A percentile compares a stretch with the other conserved stretches of the same genome.
These are phyloP conservation scores for Rhogogaster chlorosoma DNA, from an alignment of 2,888 invertebrate species.

Conservation along the genomic window DNA sequence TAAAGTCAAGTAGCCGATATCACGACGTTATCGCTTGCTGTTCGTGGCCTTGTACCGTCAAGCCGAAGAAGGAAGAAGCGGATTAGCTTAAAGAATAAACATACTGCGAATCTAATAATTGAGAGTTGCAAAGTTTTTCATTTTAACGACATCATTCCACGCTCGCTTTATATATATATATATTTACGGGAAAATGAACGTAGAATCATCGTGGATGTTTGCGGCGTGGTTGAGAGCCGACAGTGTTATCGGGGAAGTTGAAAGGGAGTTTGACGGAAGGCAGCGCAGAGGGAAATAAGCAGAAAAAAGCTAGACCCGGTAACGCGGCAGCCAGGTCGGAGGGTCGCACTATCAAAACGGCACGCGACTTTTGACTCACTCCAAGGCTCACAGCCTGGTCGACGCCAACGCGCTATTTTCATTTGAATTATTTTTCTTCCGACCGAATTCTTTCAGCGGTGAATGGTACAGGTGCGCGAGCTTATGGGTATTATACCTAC, in stretches of 20 bases:
- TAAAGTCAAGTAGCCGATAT: neutral
- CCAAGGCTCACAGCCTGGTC: conserved; percentile 31
- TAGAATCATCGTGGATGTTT: conserved; percentile 29
- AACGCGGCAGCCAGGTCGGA: conserved; percentile 31
- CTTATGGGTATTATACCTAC: neutral
- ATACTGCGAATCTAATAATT: neutral
- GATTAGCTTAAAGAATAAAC: neutral
- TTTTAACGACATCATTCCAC: neutral
- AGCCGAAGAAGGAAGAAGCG: neutral
- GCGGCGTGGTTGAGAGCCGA: conserved; percentile 47
- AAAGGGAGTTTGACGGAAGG: conserved; percentile 18
- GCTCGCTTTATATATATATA: neutral
- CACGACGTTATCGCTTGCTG: neutral
- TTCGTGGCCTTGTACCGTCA: neutral
- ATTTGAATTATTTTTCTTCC: conserved; percentile 35
- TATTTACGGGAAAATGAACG: neutral
- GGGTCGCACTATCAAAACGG: conserved; percentile 54
- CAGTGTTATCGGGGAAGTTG: conserved; percentile 45
- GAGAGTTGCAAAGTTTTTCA: neutral
- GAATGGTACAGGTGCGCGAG: neutral
- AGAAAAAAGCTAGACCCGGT: conserved; percentile 41
- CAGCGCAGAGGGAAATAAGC: conserved; percentile 19
- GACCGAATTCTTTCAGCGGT: conserved; percentile 14
- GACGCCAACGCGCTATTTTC: conserved; percentile 45
- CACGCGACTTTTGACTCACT: conserved; percentile 53